These are phyloP conservation scores for Coptodon rendalli DNA, from an alignment of 2,113 vertebrate genomes.

Conservation along the genomic window DNA sequence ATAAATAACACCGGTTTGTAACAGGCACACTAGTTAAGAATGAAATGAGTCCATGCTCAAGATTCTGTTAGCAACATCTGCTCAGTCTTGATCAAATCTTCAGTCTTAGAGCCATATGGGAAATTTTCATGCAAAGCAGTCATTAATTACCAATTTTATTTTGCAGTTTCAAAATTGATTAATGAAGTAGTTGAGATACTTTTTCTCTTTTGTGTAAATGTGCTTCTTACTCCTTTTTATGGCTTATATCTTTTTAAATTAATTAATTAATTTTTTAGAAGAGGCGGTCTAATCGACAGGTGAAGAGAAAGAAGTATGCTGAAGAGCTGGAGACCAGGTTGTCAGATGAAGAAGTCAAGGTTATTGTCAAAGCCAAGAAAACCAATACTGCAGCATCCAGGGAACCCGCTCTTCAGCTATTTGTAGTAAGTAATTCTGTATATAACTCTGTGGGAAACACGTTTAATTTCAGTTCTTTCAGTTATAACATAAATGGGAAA, in stretches of 20 bases:
- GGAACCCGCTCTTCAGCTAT: slow-evolving; percentile 86
- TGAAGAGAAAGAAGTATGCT: slow-evolving; percentile 94
- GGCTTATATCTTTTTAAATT: neutral
- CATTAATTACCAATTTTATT: neutral
- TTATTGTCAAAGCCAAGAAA: slow-evolving; percentile 87
- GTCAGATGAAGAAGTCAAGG: slow-evolving; percentile 90
- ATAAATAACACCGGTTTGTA: neutral
- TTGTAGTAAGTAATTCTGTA: slow-evolving; percentile 80
- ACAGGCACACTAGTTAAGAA: neutral
- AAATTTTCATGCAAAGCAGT: neutral
- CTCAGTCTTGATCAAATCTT: neutral
- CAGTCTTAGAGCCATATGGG: neutral
- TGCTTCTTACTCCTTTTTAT: neutral
- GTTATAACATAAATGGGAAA: neutral
- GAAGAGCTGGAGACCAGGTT: slow-evolving; percentile 90
- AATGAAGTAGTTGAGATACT: neutral
- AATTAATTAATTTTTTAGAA: slow-evolving; percentile 69
- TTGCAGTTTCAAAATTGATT: neutral
- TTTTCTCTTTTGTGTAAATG: neutral
- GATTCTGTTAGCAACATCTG: neutral
- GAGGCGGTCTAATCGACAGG: slow-evolving; percentile 95
- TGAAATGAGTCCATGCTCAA: neutral
- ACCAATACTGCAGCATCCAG: slow-evolving; percentile 71
- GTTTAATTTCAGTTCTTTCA: neutral
- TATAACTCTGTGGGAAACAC: neutral